phyloP scores from a whole-genome alignment of 2,113 vertebrate species.

The Burhinus bistriatus region DNA sequence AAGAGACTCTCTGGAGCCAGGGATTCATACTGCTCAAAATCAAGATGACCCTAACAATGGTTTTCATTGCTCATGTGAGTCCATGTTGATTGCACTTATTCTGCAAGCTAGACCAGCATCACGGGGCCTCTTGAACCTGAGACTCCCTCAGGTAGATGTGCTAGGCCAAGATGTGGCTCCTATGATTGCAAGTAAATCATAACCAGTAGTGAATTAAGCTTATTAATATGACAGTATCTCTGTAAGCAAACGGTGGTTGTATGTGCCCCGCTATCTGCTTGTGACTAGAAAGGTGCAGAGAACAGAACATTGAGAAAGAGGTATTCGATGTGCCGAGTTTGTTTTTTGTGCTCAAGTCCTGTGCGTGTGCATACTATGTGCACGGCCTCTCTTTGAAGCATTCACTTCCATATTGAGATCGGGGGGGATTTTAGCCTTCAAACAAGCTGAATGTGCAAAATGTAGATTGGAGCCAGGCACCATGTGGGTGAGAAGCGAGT shows the following conservation, averaged over 20 bases:
- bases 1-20: neutral
- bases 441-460: neutral
- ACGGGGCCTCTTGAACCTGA: neutral
- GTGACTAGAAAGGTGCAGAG: neutral
- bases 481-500: neutral
- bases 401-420: neutral
- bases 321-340: neutral
- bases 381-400: neutral
- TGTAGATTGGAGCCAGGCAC: neutral
- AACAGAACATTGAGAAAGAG: neutral
- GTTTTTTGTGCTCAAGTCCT: neutral
- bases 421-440: neutral
- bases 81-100: neutral
- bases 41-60: neutral
- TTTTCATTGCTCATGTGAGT: neutral
- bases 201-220: neutral
- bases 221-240: neutral
- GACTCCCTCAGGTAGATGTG: neutral
- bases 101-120: neutral
- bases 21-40: neutral
- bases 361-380: fast-evolving
- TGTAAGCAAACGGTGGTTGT: neutral
- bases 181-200: neutral
- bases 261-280: neutral
- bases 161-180: neutral